phyloP scores from a whole-genome alignment of 2,113 vertebrate species.

The Zapus hudsonius region DNA sequence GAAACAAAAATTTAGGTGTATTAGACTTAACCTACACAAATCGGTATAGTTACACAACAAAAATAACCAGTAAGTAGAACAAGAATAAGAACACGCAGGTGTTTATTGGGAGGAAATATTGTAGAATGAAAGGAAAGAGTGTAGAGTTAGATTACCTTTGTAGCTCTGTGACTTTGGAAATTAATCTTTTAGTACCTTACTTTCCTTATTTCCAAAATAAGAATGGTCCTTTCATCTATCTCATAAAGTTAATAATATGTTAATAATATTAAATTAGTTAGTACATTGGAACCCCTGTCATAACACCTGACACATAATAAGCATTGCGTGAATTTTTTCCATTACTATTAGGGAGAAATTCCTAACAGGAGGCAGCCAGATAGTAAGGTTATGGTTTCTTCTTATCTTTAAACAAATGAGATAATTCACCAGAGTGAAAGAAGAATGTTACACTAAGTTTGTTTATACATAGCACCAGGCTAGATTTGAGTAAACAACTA shows the following conservation, averaged over 20 bases:
- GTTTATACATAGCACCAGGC: background rate
- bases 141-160: background rate
- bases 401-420: slow-evolving; percentile 6
- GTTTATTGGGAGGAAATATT: background rate
- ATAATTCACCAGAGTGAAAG: background rate
- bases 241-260: background rate
- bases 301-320: background rate
- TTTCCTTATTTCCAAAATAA: background rate
- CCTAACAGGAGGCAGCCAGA: background rate
- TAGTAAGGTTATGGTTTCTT: background rate
- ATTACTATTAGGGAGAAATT: background rate
- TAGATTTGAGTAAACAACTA: slow-evolving; percentile 31
- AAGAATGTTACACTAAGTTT: slow-evolving; percentile 43
- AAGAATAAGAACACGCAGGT: background rate
- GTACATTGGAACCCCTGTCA: background rate
- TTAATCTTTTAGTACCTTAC: background rate
- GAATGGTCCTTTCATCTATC: background rate
- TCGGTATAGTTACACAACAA: background rate
- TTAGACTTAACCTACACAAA: background rate
- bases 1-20: background rate
- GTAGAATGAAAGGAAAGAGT: background rate
- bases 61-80: background rate
- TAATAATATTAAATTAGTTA: background rate
- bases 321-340: background rate
- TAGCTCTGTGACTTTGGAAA: background rate